Evolutionary conservation across 2,888 invertebrate genomes (phyloP).

Genomic region (Brachylomia viminalis): DNA sequence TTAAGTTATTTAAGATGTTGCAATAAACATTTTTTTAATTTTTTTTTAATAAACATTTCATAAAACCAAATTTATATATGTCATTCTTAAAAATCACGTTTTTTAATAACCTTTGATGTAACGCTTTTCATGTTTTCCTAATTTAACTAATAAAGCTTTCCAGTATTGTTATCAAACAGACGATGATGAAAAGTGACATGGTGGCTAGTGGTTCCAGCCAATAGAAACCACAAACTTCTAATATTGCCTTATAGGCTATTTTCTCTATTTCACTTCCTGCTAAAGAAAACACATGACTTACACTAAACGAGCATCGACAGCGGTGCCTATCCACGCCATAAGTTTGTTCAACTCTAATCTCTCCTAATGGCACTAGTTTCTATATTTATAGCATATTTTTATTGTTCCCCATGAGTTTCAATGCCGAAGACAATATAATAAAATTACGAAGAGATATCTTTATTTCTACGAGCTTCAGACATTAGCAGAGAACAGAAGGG

Average conservation of each 20-base stretch:
- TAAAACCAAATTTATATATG: too few relatives aligned
- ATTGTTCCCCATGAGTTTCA: conserved; percentile 43
- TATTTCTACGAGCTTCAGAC: conserved; percentile 37
- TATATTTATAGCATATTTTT: conserved; percentile 63
- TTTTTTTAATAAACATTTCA: too few relatives aligned
- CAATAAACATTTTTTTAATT: too few relatives aligned
- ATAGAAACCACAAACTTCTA: not conserved
- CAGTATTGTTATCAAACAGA: not conserved
- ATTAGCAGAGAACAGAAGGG: conserved; percentile 14
- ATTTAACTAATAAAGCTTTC: not conserved
- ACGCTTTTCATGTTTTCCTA: too few relatives aligned
- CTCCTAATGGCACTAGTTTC: conserved; percentile 56
- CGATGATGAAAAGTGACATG: not conserved
- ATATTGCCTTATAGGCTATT: not conserved
- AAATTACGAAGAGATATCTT: conserved; percentile 47
- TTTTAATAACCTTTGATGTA: too few relatives aligned
- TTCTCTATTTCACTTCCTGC: not conserved
- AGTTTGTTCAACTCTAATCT: conserved; percentile 51
- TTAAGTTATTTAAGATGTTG: too few relatives aligned
- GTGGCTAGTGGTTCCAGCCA: not conserved
- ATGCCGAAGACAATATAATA: conserved; percentile 54
- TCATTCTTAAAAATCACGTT: too few relatives aligned
- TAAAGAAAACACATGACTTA: conserved; percentile 16
- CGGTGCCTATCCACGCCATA: conserved; percentile 33
- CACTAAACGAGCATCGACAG: conserved; percentile 7